phyloP scores from a whole-genome alignment of 35 echinoderm and acorn worm species.

The Amphiura filiformis region DNA sequence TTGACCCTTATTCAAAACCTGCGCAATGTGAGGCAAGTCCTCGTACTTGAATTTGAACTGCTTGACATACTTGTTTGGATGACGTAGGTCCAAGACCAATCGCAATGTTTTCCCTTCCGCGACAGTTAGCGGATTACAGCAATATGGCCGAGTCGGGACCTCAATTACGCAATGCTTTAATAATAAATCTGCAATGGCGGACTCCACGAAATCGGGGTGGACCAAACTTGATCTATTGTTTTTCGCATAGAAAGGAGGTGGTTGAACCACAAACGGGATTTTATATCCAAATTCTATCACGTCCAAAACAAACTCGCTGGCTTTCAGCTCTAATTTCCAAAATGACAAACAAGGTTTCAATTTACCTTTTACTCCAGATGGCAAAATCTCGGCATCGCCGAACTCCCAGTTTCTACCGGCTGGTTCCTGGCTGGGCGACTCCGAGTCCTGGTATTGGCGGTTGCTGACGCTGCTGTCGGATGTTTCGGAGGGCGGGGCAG shows the following conservation, averaged over 20 bases:
- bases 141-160: neutral
- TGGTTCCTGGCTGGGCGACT: neutral
- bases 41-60: conserved; percentile 46
- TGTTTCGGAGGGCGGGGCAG: conserved; percentile 4
- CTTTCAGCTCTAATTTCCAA: conserved; percentile 11
- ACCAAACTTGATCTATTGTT: conserved; percentile 20
- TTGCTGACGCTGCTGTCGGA: neutral
- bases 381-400: neutral
- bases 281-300: conserved; percentile 11
- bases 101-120: conserved; percentile 40
- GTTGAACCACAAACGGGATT: conserved; percentile 12
- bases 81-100: conserved; percentile 25
- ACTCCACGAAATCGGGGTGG: neutral
- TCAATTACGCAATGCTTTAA: conserved; percentile 9
- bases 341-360: conserved; percentile 27
- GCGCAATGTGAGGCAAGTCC: conserved; percentile 16
- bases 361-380: conserved; percentile 39
- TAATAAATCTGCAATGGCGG: conserved; percentile 9
- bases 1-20: neutral
- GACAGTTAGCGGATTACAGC: conserved; percentile 21
- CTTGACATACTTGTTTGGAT: conserved; percentile 27
- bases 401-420: conserved; percentile 29
- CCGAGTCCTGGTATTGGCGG: neutral
- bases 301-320: neutral
- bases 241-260: neutral